A percentile compares a stretch with the other conserved stretches of the same genome.
phyloP scores from a whole-genome alignment of 2,888 invertebrate genomes.

The Sphaeridia pumilis region DNA sequence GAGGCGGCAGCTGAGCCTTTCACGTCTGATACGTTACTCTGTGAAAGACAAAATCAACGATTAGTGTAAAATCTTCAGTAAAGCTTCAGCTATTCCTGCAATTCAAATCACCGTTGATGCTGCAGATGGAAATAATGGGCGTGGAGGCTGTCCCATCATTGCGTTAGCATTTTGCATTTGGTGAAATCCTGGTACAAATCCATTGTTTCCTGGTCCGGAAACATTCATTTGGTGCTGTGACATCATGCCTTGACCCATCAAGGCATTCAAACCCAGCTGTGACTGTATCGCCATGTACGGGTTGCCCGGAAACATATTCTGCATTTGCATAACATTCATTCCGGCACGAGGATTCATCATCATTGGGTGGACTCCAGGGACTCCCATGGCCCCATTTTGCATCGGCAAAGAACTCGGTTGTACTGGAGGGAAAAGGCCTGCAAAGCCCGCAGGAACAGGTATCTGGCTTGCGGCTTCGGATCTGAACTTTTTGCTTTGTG shows the following conservation, averaged over 20 bases:
- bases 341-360: constrained; percentile 51
- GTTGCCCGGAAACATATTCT: constrained; percentile 24
- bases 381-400: constrained; percentile 28
- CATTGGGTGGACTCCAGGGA: constrained; percentile 41
- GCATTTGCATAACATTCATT: constrained; percentile 36
- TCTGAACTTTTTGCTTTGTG: constrained; percentile 22
- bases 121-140: constrained; percentile 63
- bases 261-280: constrained; percentile 24
- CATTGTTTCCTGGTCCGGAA: constrained; percentile 36
- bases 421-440: constrained; percentile 39
- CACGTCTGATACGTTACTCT: background rate
- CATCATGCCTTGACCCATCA: constrained; percentile 18
- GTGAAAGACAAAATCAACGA: background rate
- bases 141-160: constrained; percentile 39
- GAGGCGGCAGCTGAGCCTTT: constrained; percentile 37
- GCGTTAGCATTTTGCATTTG: constrained; percentile 18
- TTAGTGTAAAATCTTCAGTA: background rate
- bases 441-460: constrained; percentile 5
- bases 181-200: constrained; percentile 24
- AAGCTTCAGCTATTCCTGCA: background rate
- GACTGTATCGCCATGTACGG: constrained; percentile 42
- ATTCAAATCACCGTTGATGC: constrained; percentile 46
- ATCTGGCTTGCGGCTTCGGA: constrained; percentile 44
- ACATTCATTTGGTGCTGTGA: constrained; percentile 43
- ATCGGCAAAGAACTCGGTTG: constrained; percentile 49